Base-by-base conservation (phyloP, 2,797 vertebrate genomes). In the Gallirallus australis region DNA sequence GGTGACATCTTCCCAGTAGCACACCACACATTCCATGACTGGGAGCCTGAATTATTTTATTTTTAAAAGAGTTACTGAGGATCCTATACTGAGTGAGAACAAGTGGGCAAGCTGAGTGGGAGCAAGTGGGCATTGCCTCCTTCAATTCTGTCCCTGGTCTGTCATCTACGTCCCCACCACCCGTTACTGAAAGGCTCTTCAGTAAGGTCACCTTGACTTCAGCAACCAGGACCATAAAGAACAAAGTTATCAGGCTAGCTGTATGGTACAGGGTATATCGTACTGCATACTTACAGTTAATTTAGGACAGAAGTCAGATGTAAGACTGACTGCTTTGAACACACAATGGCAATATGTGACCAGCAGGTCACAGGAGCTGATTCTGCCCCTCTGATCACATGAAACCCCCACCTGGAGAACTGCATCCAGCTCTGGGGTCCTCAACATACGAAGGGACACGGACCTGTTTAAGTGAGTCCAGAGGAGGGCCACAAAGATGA, bases 201-300 rank as follows among this genome's bases (percentile, higher is more conserved):
- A 50, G 4, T 23, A 11, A 56, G 15, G n/a, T 35, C 23, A 63
- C 24, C 25, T 28, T 71, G 3, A 11, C 11, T 23, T 86, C 54
- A 72, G 20, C 37, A 81, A 48, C 8, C 3, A 78, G 30, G n/a
- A 56, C 18, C 13, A 78, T 6, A 5, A 53, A 64, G 28, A 77
- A 40, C 7, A 86, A 63, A 59, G 15, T 7, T 2, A 28, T 0
- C 40, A 70, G 28, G 7, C 37, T 33, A 48, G 13, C 48, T 48
- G 52, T 11, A 59, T 0, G 1, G 19, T 11, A 61, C 17, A n/a
- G 13, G 23, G 17, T 57, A 35, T 9, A 24, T 1, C 3, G 24
- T 53, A 54, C 20, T 27, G 21, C 56, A 81, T 0, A 40, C 14
- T 37, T 48, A 31, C 6, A 61, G 53, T 11, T 37, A 45, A 79